Base-by-base conservation (phyloP, 2,797 vertebrate species). In the Simalia tracyae region DNA sequence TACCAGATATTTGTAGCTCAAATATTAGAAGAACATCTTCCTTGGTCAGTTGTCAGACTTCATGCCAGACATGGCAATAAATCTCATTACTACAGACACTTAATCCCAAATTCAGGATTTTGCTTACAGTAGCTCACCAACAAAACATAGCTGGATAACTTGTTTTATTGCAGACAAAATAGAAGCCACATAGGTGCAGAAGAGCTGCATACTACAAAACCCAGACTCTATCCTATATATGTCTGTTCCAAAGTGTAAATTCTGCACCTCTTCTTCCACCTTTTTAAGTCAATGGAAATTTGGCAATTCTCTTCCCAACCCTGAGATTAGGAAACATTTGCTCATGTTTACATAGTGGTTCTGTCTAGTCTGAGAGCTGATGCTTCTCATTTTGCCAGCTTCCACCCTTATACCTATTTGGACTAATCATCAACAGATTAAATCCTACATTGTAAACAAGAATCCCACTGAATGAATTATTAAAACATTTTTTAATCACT, bases 381-480 rank as follows among this genome's bases (percentile, higher is more conserved):
- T 81, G 76, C 4, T 81, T 46, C 22, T 9, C 76, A 81, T 81
- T 81, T 81, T 81, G 42, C 76, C 22, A 81, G 59, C 22, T 87
- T 91, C 19, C 31, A 28, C 24, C 36, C 72, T 81, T 81, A 46
- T 81, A 19, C 42, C 72, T 81, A 81, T 36, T 9, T 81, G 76
- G 76, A 81, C 22, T 9, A 81, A 81, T 81, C 22, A 81, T 19
- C 15, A 88, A 72, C 42, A 88, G 28, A 50, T 14, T 12, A 66
- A 54, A 68, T 57, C 15, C 61, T 28, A 92, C 36, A 88, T 68
- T 89, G 0, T 5, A 89, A 94, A 12, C n/a, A 86, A 12, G 2
- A 3, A 2, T 92, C 87, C 54, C 81, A 90, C 36, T 84, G 93
- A 61, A 94, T 61, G 89, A 95, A 92, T 87, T 56, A 91, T 28